Evolutionary conservation across 2,888 invertebrate genomes (phyloP).

Genomic region (Deilephila elpenor): DNA sequence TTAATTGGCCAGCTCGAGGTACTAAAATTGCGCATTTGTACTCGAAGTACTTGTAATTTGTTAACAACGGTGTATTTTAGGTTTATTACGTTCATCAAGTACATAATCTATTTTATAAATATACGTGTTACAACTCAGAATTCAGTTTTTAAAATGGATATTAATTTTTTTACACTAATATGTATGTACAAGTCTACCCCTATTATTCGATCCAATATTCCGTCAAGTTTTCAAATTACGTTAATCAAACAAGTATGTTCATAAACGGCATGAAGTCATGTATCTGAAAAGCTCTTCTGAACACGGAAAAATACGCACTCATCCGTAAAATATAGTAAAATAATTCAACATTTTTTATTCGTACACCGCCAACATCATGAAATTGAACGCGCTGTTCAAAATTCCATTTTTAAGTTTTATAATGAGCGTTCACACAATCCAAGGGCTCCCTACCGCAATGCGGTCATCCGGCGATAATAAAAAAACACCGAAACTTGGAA

Average conservation of each 20-base stretch:
- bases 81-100: too few species aligned
- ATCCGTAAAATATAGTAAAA: neutral
- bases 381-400: neutral
- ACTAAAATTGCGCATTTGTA: too few species aligned
- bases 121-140: too few species aligned
- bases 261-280: neutral
- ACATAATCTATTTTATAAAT: too few species aligned
- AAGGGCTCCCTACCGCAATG: slow-evolving; percentile 44
- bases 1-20: too few species aligned
- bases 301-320: neutral
- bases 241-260: neutral
- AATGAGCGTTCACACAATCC: slow-evolving; percentile 9
- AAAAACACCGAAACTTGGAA: slow-evolving; percentile 32
- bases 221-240: too few species aligned
- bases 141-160: too few species aligned
- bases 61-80: too few species aligned
- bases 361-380: neutral
- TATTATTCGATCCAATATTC: too few species aligned
- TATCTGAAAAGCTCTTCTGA: neutral
- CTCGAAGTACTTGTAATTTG: too few species aligned
- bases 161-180: too few species aligned
- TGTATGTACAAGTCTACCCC: too few species aligned
- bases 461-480: slow-evolving; percentile 37
- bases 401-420: slow-evolving; percentile 2
- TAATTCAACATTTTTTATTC: neutral